A percentile compares a stretch with the other conserved stretches of the same genome.
These are phyloP conservation scores for Lagodon rhomboides DNA, from an alignment of 2,797 vertebrate species.

Conservation along the genomic window DNA sequence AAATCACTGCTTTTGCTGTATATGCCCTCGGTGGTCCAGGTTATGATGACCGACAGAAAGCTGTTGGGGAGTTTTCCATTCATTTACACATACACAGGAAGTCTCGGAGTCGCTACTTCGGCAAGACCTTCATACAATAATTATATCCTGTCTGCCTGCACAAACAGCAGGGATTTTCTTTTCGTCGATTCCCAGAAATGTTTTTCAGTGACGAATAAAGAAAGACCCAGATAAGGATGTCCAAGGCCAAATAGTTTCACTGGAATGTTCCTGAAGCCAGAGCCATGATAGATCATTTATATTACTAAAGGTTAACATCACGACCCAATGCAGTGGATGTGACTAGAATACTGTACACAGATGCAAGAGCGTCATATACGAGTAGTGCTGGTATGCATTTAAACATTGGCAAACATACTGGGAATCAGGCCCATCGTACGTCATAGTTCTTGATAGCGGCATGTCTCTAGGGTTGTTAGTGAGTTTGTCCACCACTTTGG, in stretches of 20 bases:
- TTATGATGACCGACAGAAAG: constrained; percentile 43
- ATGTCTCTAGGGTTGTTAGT: background rate
- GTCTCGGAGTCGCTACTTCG: constrained; percentile 19
- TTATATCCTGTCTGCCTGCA: constrained; percentile 27
- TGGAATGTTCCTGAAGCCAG: constrained; percentile 56
- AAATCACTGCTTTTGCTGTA: background rate
- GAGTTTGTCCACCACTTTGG: background rate
- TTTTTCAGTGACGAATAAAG: constrained; percentile 37
- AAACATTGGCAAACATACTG: background rate
- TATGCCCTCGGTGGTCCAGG: background rate
- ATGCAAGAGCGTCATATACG: background rate
- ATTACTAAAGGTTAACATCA: constrained; percentile 37
- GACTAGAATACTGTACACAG: background rate
- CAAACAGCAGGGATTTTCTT: constrained; percentile 12
- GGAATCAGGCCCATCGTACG: background rate
- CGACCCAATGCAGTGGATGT: background rate
- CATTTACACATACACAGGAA: constrained; percentile 54
- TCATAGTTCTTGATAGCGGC: background rate
- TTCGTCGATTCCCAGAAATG: constrained; percentile 25
- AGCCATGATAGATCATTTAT: constrained; percentile 23
- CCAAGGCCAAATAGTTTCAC: constrained; percentile 53
- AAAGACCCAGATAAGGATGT: constrained; percentile 50
- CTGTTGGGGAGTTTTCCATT: constrained; percentile 21
- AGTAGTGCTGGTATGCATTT: background rate
- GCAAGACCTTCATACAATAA: constrained; percentile 7